Evolutionary conservation across 2,797 vertebrate species (phyloP), one percentile per base, ranked within the genome.

Genomic region (Mormyrus hasselquistii): DNA sequence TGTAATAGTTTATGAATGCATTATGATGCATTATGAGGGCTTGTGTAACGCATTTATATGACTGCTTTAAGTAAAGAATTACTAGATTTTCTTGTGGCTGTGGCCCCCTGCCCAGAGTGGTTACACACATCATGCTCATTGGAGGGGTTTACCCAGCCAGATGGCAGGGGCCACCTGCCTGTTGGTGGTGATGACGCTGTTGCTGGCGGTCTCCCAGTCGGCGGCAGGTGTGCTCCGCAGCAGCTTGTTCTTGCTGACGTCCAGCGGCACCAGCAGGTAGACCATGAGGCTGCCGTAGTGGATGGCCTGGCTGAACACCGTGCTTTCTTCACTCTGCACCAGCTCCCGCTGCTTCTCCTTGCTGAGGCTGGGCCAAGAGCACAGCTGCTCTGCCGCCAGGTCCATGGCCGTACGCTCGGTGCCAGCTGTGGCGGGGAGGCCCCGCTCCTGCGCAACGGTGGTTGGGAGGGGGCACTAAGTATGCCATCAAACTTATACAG

Each of bases 221-320:
- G 97, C 95, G 0, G 94, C 92, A 0, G 98, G 97, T 0, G 96
- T 92, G n/a, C 94, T 94, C 90, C 98, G 96, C 88, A 99, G 94
- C 79, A 99, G 95, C 93, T 98, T 99, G 94, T 96, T 98, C 95
- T 98, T 99, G 93, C 97, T 99, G 52, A 97, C 97, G 91, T 99
- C 99, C 91, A 99, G 92, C 0, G 99, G 98, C 9, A 99, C 98
- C 0, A 99, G 94, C 91, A 99, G 94, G 90, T 98, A 99, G 34
- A 99, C 98, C 99, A 99, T 99, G 92, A 99, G 98, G 93, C 98
- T 99, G 91, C 98, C 97, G 52, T 99, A 99, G 94, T 99, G 99
- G 94, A 99, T 99, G 92, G 99, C 99, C 94, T 99, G 98, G 92
- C 98, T 99, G 94, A 99, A 99, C 91, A 99, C 98, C 0, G 98